Evolutionary conservation across 64 coral and sea anemone genomes (phyloP).

Genomic region (Anthopleura sola): DNA sequence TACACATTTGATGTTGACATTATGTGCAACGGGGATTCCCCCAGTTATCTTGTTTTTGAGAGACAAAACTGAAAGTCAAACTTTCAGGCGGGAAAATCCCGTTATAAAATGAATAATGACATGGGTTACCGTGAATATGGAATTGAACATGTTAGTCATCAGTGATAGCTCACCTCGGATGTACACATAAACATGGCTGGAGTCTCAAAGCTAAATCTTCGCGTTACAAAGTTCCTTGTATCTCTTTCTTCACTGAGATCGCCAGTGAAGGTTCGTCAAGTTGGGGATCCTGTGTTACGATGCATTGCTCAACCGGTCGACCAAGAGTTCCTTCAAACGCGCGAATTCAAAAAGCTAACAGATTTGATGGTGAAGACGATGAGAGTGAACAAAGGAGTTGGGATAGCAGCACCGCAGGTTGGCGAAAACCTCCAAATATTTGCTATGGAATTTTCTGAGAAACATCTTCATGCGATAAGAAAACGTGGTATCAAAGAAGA

Average conservation of each 20-base stretch:
- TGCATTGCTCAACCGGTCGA: not conserved
- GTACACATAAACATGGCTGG: not conserved
- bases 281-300: not conserved
- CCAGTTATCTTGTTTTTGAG: not conserved
- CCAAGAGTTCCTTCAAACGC: not conserved
- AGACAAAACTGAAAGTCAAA: not conserved
- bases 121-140: not conserved
- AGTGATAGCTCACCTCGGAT: not conserved
- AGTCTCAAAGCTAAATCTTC: not conserved
- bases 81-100: not conserved
- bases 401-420: not conserved
- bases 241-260: not conserved
- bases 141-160: not conserved
- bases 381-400: not conserved
- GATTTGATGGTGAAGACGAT: conserved; percentile 11
- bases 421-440: not conserved
- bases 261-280: conserved; percentile 7
- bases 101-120: not conserved
- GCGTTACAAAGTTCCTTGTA: not conserved
- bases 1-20: no score
- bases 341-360: conserved; percentile 10
- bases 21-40: not conserved
- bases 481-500: conserved; percentile 11
- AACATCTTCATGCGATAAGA: not conserved
- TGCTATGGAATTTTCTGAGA: conserved; percentile 19